Percentiles rank a stretch among this genome's conserved stretches.
Evolutionary conservation across 2,113 vertebrate species (phyloP).

Genomic region (Erinaceus europaeus): DNA sequence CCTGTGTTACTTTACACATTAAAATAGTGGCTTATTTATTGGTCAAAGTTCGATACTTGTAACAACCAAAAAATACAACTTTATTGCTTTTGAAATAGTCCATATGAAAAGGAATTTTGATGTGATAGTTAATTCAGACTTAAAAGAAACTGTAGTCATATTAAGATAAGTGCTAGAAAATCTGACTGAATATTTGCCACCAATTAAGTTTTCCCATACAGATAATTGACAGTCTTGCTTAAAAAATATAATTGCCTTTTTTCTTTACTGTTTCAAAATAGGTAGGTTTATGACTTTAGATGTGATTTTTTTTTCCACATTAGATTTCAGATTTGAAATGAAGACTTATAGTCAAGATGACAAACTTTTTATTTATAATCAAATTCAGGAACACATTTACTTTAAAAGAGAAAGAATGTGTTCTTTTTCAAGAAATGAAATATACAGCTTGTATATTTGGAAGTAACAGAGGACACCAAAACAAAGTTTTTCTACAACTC

Average conservation of each 20-base stretch:
- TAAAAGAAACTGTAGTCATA: constrained; percentile 30
- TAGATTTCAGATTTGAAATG: constrained; percentile 41
- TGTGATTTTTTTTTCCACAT: not conserved
- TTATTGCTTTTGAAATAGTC: not conserved
- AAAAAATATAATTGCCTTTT: constrained; percentile 55
- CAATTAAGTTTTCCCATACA: constrained; percentile 65
- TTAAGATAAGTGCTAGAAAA: constrained; percentile 16
- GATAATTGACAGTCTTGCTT: constrained; percentile 46
- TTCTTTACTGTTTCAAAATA: constrained; percentile 48
- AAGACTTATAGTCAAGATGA: constrained; percentile 50
- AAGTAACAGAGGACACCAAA: constrained; percentile 32
- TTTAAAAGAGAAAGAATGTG: constrained; percentile 44
- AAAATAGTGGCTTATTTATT: not conserved
- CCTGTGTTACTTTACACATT: not conserved
- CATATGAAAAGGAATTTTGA: not conserved
- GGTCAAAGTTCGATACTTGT: not conserved
- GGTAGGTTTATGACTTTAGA: constrained; percentile 28
- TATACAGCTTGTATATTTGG: constrained; percentile 48
- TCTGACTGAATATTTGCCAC: constrained; percentile 60
- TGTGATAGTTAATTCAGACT: constrained; percentile 29
- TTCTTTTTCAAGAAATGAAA: not conserved
- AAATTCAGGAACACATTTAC: constrained; percentile 41
- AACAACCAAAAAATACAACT: not conserved
- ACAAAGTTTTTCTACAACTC: not conserved
- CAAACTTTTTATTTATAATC: not conserved